These are phyloP conservation scores for Himalopsyche tibetana DNA, from an alignment of 2,888 invertebrate species.

Conservation along the genomic window DNA sequence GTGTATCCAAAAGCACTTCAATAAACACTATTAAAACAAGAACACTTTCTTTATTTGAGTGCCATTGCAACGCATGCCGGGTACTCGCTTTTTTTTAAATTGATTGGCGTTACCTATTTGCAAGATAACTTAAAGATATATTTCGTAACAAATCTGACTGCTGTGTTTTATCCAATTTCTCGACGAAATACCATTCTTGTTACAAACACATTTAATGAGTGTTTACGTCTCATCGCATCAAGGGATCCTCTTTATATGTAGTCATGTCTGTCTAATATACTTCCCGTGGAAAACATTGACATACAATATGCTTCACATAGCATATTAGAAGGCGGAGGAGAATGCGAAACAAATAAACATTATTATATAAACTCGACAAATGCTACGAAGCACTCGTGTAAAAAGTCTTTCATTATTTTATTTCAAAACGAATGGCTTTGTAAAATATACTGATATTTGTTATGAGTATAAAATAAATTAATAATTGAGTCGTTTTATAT, in stretches of 20 bases:
- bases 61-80: too few species aligned
- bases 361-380: background rate
- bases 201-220: conserved; percentile 34
- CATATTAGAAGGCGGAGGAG: background rate
- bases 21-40: too few species aligned
- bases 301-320: conserved; percentile 26
- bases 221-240: conserved; percentile 34
- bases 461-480: too few species aligned
- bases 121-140: too few species aligned
- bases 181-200: background rate
- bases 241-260: conserved; percentile 34
- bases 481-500: too few species aligned
- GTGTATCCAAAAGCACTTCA: too few species aligned
- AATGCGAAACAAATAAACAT: conserved; percentile 10
- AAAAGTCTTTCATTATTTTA: too few species aligned
- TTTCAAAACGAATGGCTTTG: too few species aligned
- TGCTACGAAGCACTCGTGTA: background rate
- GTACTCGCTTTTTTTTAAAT: too few species aligned
- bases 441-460: too few species aligned
- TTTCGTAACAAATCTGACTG: background rate
- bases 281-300: conserved; percentile 17
- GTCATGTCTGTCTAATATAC: conserved; percentile 34
- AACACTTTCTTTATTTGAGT: too few species aligned
- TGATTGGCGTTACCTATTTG: too few species aligned
- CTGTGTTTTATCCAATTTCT: background rate